These are phyloP conservation scores for Holacanthus passer DNA, from an alignment of 2,113 vertebrate genomes.

Conservation along the genomic window DNA sequence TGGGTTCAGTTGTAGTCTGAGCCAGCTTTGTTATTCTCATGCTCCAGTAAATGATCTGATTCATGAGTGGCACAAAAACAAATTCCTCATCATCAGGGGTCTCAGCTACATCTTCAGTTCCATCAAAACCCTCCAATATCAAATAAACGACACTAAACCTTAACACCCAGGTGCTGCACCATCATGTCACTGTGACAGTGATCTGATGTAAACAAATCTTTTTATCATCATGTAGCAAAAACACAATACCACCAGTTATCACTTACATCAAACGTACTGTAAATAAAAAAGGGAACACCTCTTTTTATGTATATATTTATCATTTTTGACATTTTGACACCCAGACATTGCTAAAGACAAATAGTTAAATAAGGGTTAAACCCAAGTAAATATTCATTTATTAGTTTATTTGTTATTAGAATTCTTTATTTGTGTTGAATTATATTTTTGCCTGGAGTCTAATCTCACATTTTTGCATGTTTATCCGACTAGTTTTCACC, in stretches of 20 bases:
- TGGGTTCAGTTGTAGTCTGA: background rate
- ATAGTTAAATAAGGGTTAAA: too few relatives aligned
- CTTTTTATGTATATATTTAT: background rate
- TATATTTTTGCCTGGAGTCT: too few relatives aligned
- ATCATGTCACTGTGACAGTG: background rate
- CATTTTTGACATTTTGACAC: background rate
- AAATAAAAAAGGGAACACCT: background rate
- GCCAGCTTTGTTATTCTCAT: background rate
- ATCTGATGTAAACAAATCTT: background rate
- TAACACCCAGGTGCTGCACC: background rate
- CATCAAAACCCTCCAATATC: background rate
- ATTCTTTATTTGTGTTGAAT: too few relatives aligned
- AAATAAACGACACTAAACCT: background rate
- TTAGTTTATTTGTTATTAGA: too few relatives aligned
- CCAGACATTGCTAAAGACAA: background rate
- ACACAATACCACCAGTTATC: background rate
- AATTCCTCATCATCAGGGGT: background rate
- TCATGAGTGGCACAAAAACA: background rate
- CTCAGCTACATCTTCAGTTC: background rate
- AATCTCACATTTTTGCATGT: background rate
- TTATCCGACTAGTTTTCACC: too few relatives aligned
- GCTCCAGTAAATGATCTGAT: background rate
- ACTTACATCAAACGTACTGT: background rate
- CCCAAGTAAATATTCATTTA: too few relatives aligned
- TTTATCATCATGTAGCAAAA: background rate